Base-by-base conservation (phyloP, 2,888 invertebrate species). In the Nymphalis polychloros region DNA sequence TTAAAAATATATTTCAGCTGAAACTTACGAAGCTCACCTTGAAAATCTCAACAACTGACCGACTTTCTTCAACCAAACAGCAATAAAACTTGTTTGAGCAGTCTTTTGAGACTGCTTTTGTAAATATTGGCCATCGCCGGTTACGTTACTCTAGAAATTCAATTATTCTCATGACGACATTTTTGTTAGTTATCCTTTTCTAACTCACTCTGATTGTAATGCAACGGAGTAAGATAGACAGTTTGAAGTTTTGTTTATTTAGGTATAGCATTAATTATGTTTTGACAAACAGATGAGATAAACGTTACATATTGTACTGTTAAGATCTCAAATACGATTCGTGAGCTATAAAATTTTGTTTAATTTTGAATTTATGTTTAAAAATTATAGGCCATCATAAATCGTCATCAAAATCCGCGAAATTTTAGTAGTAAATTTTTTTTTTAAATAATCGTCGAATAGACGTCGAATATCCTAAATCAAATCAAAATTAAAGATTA, bases 101-200 rank as follows among this genome's bases (percentile, higher is more conserved):
- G 27, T 53, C 23, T 53, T 13, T 27, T 27, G 7, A 27, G 27
- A 16, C 53, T 10, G 53, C 53, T 53, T 27, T 1, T 16, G 27
- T 50, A 53, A 53, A 53, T 53, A 27, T 53, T 53, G 27, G 27
- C 53, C 27, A 17, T 53, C 23, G 53, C 27, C 16, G 8, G 53
- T 53, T 27, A 53, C 53, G 27, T 20, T 23, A 27, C 53, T 53
- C 53, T 19, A 16, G 53, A 16, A 53, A 53, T 53, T 53, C 23
- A 27, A 53, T 53, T 53, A 53, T 53, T 53, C 10, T 13, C 13
- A 17, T 13, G 20, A 52, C 8, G 20, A 19, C 53, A 53, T 23
- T 8, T 50, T 19, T 53, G 10, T 13, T 20, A 53, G 13, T 27
- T 17, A 23, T 53, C 53, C 16, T 27, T 53, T 16, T 53, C 16